Evolutionary conservation across 2,797 vertebrate genomes (phyloP), one percentile per base, ranked within the genome.

Genomic region (Gambusia yucatana): DNA sequence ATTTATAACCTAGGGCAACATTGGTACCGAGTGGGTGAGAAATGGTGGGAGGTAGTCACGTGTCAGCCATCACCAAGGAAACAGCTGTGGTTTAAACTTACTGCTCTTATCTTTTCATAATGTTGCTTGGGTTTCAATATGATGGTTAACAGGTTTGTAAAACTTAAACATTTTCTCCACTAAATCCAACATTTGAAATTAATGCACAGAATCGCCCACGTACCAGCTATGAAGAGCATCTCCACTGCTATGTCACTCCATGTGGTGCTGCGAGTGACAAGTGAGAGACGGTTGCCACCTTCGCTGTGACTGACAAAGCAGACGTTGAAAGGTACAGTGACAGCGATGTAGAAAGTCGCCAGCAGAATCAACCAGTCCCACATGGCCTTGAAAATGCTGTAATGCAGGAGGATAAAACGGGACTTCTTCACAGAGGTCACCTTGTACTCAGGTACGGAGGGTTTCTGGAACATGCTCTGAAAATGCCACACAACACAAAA

Each of bases 281-380:
- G 65, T 0, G 95, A 93, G 72, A 94, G 94, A 9, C 90, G 96
- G 80, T 97, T 96, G 0, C 77, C 13, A 83, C 85, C 81, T 72
- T 97, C 86, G 0, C 90, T 83, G 3, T 94, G 96, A 39, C 94
- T 92, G 3, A 95, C 96, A 88, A 99, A 99, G 95, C 98, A 99
- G 83, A 99, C 97, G 0, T 99, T 97, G 87, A 97, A 99, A 33
- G 98, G 98, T 75, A 99, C 98, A 0, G 97, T 98, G 88, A 99
- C 92, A 0, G 98, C 98, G 6, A 99, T 97, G 0, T 99, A 99
- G 95, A 99, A 99, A 70, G 98, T 99, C 47, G 98, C 98, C 72
- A 99, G 88, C 25, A 99, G 96, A 89, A 98, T 99, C 17, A 99
- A 87, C 96, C 97, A 98, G 79, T 99, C 98, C 98, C 98, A 99